Evolutionary conservation across 2,797 vertebrate species (phyloP).

Genomic region (Melanotaenia parkinsoni): DNA sequence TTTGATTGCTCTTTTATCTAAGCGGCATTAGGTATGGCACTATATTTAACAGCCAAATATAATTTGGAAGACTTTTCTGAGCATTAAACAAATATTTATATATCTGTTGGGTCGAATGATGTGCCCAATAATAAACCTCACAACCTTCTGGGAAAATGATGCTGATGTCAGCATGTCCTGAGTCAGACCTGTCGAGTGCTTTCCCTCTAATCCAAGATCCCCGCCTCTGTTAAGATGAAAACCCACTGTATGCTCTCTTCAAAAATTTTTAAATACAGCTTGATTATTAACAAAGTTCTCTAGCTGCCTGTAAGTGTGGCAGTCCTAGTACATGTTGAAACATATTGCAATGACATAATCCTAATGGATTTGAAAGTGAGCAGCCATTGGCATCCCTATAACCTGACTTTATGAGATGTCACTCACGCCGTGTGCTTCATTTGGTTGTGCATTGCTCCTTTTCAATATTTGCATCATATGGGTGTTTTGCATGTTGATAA

Average conservation of each 20-base stretch:
- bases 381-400: not conserved
- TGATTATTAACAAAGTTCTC: constrained; percentile 13
- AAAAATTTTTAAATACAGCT: constrained; percentile 7
- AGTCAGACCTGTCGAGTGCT: constrained; percentile 69
- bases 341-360: constrained; percentile 20
- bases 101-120: constrained; percentile 51
- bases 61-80: constrained; percentile 7
- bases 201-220: constrained; percentile 30
- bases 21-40: not conserved
- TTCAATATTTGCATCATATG: constrained; percentile 41
- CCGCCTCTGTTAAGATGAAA: constrained; percentile 31
- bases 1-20: not conserved
- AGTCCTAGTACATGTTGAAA: constrained; percentile 24
- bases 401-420: constrained; percentile 16
- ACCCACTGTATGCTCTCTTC: constrained; percentile 21
- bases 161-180: constrained; percentile 78
- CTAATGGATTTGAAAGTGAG: constrained; percentile 28
- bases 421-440: constrained; percentile 5
- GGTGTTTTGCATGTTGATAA: constrained; percentile 52
- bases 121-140: constrained; percentile 59
- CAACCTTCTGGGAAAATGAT: constrained; percentile 74
- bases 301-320: constrained; percentile 13
- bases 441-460: constrained; percentile 10
- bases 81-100: constrained; percentile 43
- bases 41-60: constrained; percentile 18